Conservation (phyloP, 2,113 vertebrate species). For the Oreochromis tanganicae region DNA sequence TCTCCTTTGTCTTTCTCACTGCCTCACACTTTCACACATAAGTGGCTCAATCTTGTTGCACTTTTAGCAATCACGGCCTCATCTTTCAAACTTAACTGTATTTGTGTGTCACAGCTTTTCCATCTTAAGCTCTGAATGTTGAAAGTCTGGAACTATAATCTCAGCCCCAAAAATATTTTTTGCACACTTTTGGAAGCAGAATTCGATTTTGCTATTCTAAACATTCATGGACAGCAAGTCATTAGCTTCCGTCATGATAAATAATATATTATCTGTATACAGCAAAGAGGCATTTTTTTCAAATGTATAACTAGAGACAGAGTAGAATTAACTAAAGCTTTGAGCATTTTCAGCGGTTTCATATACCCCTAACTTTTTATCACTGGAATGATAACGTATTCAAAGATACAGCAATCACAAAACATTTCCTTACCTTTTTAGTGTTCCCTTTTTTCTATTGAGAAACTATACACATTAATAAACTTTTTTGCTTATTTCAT, state of each 20-base stretch:
- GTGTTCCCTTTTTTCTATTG: not conserved
- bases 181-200: not conserved
- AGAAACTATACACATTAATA: not conserved
- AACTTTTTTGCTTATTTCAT: not conserved
- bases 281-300: not conserved
- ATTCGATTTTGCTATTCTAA: not conserved
- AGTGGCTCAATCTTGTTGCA: not conserved
- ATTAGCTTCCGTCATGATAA: not conserved
- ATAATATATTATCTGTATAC: not conserved
- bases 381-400: not conserved
- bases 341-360: not conserved
- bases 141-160: slow-evolving; percentile 10
- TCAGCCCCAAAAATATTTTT: not conserved
- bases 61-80: not conserved
- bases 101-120: not conserved
- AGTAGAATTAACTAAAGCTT: not conserved
- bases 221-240: not conserved
- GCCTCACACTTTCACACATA: not conserved
- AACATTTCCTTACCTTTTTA: not conserved
- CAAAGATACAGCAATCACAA: not conserved
- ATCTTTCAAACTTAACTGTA: not conserved
- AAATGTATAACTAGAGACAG: not conserved
- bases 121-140: not conserved
- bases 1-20: not conserved
- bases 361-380: not conserved